Evolutionary conservation across 2,888 invertebrate species (phyloP).

Genomic region (Lordiphosa andalusiaca): DNA sequence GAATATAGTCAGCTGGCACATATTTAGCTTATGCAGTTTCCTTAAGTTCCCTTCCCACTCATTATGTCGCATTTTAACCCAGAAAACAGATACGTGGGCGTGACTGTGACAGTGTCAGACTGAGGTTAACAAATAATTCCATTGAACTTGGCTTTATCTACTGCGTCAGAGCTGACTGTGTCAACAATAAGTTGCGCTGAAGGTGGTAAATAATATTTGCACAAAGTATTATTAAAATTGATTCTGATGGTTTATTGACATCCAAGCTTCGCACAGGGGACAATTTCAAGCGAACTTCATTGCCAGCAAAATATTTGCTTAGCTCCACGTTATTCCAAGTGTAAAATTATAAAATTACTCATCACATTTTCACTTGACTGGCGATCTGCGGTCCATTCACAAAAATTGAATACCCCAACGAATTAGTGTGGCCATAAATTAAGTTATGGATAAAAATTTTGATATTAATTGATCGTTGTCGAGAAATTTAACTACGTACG

Average conservation of each 20-base stretch:
- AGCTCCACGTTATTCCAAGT: conserved; percentile 11
- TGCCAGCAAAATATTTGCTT: conserved; percentile 47
- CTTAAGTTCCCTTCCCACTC: not conserved
- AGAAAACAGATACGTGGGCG: conserved; percentile 6
- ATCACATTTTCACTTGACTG: conserved; percentile 32
- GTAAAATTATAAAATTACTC: conserved; percentile 48
- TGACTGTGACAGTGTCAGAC: conserved; percentile 17
- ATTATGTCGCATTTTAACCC: conserved; percentile 13
- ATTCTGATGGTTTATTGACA: conserved; percentile 35
- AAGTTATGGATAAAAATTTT: conserved; percentile 34
- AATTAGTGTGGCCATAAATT: conserved; percentile 55
- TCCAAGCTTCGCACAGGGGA: conserved; percentile 20
- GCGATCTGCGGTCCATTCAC: conserved; percentile 37
- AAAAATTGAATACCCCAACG: conserved; percentile 14
- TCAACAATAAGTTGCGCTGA: conserved; percentile 36
- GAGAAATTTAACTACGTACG: too few relatives aligned
- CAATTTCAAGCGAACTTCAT: conserved; percentile 56
- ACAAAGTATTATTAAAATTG: conserved; percentile 43
- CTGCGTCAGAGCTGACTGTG: conserved; percentile 25
- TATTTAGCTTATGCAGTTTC: conserved; percentile 8
- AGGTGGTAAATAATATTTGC: conserved; percentile 49
- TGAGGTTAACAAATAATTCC: conserved; percentile 50
- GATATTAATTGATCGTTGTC: conserved; percentile 41
- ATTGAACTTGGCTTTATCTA: conserved; percentile 51
- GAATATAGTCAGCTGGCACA: conserved; percentile 17